A percentile compares a stretch with the other conserved stretches of the same genome.
phyloP scores from a whole-genome alignment of 2,888 invertebrate genomes.

The Melinaea marsaeus region DNA sequence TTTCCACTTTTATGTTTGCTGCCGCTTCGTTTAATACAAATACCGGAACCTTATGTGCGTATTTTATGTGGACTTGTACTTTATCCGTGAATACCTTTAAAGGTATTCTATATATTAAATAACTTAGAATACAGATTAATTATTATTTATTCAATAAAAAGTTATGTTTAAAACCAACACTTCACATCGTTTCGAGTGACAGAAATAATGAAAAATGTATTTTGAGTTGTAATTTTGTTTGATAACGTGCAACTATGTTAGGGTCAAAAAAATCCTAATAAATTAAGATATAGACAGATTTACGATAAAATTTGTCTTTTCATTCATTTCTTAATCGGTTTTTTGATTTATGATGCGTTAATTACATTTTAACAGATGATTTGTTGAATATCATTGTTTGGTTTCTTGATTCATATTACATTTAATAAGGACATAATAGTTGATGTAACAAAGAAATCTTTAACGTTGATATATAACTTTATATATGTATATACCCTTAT shows the following conservation, averaged over 20 bases:
- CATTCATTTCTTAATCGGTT: background rate
- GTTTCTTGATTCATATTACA: background rate
- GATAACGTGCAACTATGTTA: background rate
- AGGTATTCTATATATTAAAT: background rate
- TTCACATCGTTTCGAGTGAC: background rate
- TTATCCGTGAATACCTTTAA: background rate
- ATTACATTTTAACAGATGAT: background rate
- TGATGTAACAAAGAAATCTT: background rate
- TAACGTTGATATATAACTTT: conserved; percentile 8
- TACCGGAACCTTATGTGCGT: no score
- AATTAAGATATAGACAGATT: conserved; percentile 19
- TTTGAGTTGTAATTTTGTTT: background rate
- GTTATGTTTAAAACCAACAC: no score
- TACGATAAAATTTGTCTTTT: conserved; percentile 24
- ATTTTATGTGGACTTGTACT: no score
- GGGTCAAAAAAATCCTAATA: conserved; percentile 5
- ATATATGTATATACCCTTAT: conserved; percentile 17
- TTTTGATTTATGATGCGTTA: conserved; percentile 1
- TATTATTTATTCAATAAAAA: no score
- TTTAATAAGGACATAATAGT: conserved; percentile 1
- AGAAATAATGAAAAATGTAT: background rate
- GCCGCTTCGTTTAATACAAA: no score
- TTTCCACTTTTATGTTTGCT: no score
- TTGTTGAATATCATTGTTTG: background rate
- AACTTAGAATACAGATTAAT: background rate